Evolutionary conservation across 2,113 vertebrate species (phyloP).

Genomic region (Phoenicopterus ruber): DNA sequence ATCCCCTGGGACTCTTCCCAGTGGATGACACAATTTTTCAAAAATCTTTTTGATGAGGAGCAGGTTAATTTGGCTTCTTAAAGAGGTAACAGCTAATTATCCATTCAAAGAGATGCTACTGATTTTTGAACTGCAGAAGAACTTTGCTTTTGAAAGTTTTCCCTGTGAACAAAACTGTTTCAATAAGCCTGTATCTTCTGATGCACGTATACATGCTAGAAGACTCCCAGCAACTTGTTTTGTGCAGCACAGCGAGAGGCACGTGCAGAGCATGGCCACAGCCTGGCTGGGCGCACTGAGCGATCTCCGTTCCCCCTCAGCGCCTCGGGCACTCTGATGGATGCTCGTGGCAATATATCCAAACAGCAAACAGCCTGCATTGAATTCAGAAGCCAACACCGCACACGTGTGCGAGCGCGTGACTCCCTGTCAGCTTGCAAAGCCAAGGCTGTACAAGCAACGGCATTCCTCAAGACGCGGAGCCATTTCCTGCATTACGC

Average conservation of each 20-base stretch:
- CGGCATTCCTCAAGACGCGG: not conserved
- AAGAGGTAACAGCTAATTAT: not conserved
- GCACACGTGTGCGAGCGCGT: accelerated
- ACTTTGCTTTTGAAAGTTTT: not conserved
- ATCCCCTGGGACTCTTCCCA: not conserved
- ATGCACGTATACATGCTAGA: not conserved
- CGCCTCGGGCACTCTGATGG: not conserved
- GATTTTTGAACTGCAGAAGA: not conserved
- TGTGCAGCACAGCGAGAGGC: not conserved
- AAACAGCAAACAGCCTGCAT: not conserved
- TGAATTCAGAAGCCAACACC: not conserved
- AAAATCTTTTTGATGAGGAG: not conserved
- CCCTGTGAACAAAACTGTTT: not conserved
- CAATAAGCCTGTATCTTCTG: not conserved
- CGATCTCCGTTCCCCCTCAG: not conserved
- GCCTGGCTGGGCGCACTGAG: not conserved
- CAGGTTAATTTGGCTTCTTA: not conserved
- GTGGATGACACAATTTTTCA: not conserved
- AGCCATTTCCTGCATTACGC: not conserved
- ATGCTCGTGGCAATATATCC: not conserved
- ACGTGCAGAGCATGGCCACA: not conserved
- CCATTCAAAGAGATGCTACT: not conserved
- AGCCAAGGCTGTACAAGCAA: not conserved
- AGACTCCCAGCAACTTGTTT: too few relatives aligned
- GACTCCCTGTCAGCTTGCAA: not conserved